phyloP scores from a whole-genome alignment of 2,888 invertebrate genomes.

The Dermolepida albohirtum region DNA sequence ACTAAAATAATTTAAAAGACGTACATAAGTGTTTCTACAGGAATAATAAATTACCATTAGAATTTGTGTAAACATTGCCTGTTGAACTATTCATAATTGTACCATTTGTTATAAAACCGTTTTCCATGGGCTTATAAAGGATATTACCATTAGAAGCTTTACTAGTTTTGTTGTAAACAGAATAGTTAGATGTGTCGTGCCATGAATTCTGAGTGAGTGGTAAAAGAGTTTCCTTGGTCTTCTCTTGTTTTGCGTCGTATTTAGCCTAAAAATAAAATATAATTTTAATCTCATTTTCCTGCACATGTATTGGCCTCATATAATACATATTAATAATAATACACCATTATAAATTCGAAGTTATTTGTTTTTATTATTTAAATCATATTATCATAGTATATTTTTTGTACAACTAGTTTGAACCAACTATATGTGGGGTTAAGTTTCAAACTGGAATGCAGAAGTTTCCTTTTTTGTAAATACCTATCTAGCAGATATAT shows the following conservation, averaged over 20 bases:
- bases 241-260: slow-evolving; percentile 72
- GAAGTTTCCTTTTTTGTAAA: too few species aligned
- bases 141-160: slow-evolving; percentile 26
- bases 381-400: too few species aligned
- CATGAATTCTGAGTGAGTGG: slow-evolving; percentile 67
- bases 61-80: slow-evolving; percentile 55
- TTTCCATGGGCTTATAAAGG: slow-evolving; percentile 42
- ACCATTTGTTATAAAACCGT: slow-evolving; percentile 54
- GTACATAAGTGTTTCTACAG: slow-evolving; percentile 49
- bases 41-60: slow-evolving; percentile 59
- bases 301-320: too few species aligned
- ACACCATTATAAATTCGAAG: too few species aligned
- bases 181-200: slow-evolving; percentile 55
- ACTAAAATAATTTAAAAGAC: slow-evolving; percentile 9
- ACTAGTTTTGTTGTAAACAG: slow-evolving; percentile 21
- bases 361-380: too few species aligned
- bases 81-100: slow-evolving; percentile 51
- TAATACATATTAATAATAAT: too few species aligned
- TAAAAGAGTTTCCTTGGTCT: slow-evolving; percentile 68
- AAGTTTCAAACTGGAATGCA: too few species aligned
- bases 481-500: too few species aligned
- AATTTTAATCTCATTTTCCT: too few species aligned
- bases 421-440: too few species aligned
- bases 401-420: too few species aligned
- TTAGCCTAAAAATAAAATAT: slow-evolving; percentile 70